Percentiles rank a stretch among this genome's conserved stretches.
phyloP scores from a whole-genome alignment of 2,797 vertebrate species.

The Anisognathus igniventris region DNA sequence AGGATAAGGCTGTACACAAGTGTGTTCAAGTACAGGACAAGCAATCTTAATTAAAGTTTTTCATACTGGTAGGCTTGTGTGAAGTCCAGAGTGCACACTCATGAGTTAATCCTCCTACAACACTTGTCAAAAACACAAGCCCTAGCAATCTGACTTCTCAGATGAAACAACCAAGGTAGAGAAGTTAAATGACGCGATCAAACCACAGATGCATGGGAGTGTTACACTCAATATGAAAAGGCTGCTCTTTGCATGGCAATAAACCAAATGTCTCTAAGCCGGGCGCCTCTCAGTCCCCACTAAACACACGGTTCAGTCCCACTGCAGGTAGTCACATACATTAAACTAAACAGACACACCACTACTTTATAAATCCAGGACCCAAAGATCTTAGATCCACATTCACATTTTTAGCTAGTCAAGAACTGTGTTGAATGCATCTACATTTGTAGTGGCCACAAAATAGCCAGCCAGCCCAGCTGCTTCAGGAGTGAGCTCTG shows the following conservation, averaged over 20 bases:
- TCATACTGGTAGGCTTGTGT: background rate
- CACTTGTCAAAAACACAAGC: background rate
- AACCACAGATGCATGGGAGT: background rate
- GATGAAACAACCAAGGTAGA: background rate
- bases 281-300: background rate
- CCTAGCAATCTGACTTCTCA: background rate
- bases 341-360: background rate
- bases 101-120: background rate
- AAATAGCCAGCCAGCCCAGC: background rate
- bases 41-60: slow-evolving; percentile 13
- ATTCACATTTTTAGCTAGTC: background rate
- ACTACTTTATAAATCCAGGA: background rate
- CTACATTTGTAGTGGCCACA: background rate
- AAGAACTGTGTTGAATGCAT: background rate
- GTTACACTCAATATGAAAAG: background rate
- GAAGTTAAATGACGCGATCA: background rate
- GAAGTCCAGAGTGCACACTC: background rate
- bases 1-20: background rate
- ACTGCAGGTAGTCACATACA: background rate
- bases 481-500: background rate
- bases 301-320: background rate
- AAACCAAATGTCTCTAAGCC: background rate
- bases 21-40: background rate
- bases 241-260: background rate
- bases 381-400: background rate